Base-by-base conservation (phyloP, 2,797 vertebrate species). In the Acanthurus leucopareius region DNA sequence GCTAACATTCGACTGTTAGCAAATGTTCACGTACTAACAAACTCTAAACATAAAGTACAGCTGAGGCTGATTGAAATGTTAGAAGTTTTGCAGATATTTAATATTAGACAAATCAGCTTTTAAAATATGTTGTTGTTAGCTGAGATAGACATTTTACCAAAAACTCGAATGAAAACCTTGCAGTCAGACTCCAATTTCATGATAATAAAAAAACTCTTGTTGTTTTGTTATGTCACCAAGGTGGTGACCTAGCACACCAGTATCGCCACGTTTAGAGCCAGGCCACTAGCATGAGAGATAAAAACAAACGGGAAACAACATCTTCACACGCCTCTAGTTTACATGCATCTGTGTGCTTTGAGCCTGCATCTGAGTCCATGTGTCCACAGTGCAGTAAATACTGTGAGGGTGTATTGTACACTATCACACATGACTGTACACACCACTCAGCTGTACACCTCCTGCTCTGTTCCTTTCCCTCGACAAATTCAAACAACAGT, bases 401-500 rank as follows among this genome's bases (percentile, higher is more conserved):
- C 73, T 61, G 17, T 54, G 20, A 32, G 17, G 16, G 35, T 75
- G 54, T 40, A 28, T 54, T 57, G 35, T 14, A 22, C 40, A 44
- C 49, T 17, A 20, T n/a, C 56, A 25, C 25, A 44, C 60, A 35
- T 52, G 47, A 48, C 73, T 66, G 69, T 63, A 67, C 72, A 82
- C 70, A n/a, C 65, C 38, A 49, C 79, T 75, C 65, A 48, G 69
- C 80, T 56, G 62, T 38, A 51, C 65, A 4, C 49, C 42, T 52
- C 67, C 53, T 69, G 59, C 58, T 17, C 71, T 19, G 16, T 13
- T 40, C 0, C 0, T 2, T 44, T 69, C 72, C 86, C 44, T 51
- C 3, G 19, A 83, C 78, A 72, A 80, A 83, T 67, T 78, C 88
- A 76, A 82, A 83, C 84, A 81, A 78, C 84, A 64, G 56, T 47